Conservation (phyloP, 2,888 invertebrate species). For the Scaptodrosophila latifasciaeformis region DNA sequence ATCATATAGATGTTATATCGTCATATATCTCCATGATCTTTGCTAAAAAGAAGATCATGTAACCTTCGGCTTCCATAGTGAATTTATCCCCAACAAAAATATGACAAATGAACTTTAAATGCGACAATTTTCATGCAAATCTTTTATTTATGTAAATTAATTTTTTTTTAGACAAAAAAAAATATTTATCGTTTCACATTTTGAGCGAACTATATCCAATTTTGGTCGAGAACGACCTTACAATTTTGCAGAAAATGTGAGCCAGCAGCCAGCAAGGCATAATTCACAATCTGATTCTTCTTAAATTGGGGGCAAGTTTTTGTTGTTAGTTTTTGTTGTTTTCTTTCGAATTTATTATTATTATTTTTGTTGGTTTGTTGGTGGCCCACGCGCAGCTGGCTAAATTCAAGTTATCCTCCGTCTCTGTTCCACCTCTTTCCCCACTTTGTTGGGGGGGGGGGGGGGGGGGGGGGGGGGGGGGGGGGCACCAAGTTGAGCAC, state of each 20-base stretch:
- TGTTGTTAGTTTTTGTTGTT: conserved; percentile 15
- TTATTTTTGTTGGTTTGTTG: too few species aligned
- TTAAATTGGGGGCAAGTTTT: conserved; percentile 16
- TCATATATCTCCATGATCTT: too few species aligned
- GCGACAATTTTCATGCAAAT: conserved; percentile 40
- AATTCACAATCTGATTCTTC: too few species aligned
- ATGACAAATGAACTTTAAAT: conserved; percentile 40
- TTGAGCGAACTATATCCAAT: conserved; percentile 16
- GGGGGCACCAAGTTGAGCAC: neutral
- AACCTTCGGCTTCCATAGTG: too few species aligned
- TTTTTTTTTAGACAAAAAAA: conserved; percentile 2
- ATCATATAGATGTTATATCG: neutral
- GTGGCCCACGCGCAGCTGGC: conserved; percentile 43
- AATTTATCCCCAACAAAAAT: neutral
- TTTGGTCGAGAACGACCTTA: conserved; percentile 15
- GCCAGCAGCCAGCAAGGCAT: too few species aligned
- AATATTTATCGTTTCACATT: too few species aligned
- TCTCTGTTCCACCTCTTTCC: neutral
- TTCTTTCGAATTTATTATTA: too few species aligned
- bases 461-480: too few species aligned
- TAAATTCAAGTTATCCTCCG: conserved; percentile 36
- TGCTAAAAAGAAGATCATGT: too few species aligned
- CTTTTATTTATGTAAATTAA: conserved; percentile 32
- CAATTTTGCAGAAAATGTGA: too few species aligned
- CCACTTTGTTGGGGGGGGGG: neutral